Evolutionary conservation across 2,113 vertebrate species (phyloP).

Genomic region (Xyrauchen texanus): DNA sequence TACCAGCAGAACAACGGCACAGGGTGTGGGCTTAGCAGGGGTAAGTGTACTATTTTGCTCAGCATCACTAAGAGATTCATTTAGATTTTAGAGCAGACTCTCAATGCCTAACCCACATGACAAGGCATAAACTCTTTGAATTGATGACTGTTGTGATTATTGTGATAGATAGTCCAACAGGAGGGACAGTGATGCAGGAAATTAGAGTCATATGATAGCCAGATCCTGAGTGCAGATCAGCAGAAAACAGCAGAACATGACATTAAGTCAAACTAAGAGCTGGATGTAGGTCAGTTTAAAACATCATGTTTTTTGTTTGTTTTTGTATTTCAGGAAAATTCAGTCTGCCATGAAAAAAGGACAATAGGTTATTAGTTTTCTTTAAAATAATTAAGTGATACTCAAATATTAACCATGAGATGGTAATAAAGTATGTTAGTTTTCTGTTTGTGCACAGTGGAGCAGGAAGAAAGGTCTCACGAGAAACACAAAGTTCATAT

Average conservation of each 20-base stretch:
- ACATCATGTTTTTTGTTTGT: neutral
- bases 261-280: neutral
- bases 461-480: neutral
- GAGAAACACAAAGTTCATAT: neutral
- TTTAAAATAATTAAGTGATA: neutral
- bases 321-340: neutral
- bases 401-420: neutral
- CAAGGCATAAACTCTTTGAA: slow-evolving; percentile 22
- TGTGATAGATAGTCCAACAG: neutral
- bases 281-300: neutral
- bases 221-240: slow-evolving; percentile 40
- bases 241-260: slow-evolving; percentile 17
- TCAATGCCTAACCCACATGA: neutral
- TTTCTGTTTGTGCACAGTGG: slow-evolving; percentile 17
- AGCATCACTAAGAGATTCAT: neutral
- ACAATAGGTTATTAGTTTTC: neutral
- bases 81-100: slow-evolving; percentile 8
- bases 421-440: neutral
- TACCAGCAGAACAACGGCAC: neutral
- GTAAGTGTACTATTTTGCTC: slow-evolving; percentile 32
- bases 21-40: neutral
- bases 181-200: slow-evolving; percentile 33
- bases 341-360: neutral
- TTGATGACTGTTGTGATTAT: neutral
- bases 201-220: slow-evolving; percentile 41